Evolutionary conservation across 2,888 invertebrate species (phyloP), one percentile per base, ranked within the genome.

Genomic region (Chalcis sispes): DNA sequence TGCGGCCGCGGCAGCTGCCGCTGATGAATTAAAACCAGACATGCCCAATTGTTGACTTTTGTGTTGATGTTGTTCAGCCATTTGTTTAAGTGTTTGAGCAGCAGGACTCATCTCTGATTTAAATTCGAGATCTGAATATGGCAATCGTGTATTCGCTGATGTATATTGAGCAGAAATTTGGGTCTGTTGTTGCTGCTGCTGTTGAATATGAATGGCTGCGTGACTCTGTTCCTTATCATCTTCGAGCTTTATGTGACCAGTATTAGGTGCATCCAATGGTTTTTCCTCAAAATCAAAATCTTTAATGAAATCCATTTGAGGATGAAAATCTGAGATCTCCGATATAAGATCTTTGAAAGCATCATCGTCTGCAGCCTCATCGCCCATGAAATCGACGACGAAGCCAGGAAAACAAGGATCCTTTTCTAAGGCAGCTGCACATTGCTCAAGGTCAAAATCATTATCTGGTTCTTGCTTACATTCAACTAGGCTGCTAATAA

Each of bases 1-100:
- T 2, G 85, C 85, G 66, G 87, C 89, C 1, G 90, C 83, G 0
- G 90, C 83, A 0, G 84, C 83, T 0, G 84, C 87, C 50, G 89
- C 87, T 54, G 89, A 88, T 2, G 91, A 90, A 80, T 90, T 90
- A 81, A 90, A 91, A 1, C 86, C 85, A 2, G 89, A 87, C 42
- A 93, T 90, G 1, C 94, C 94, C 87, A 93, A 90, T 81, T 93
- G 88, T 78, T 90, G 93, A 80, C 92, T 93, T 87, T 95, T 94
- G 89, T 98, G 98, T 89, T 98, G 98, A 89, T 98, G 98, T 89
- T 98, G 98, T 88, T 98, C 97, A 48, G 98, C 98, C 97, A 98
- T 97, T 85, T 98, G 97, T 88, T 98, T 98, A 67, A 98, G 90
- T 0, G 97, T 98, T 90, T 98, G 97, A 62, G 98, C 97, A 0